Evolutionary conservation across 2,888 invertebrate species (phyloP).

Genomic region (Sphinx pinastri): DNA sequence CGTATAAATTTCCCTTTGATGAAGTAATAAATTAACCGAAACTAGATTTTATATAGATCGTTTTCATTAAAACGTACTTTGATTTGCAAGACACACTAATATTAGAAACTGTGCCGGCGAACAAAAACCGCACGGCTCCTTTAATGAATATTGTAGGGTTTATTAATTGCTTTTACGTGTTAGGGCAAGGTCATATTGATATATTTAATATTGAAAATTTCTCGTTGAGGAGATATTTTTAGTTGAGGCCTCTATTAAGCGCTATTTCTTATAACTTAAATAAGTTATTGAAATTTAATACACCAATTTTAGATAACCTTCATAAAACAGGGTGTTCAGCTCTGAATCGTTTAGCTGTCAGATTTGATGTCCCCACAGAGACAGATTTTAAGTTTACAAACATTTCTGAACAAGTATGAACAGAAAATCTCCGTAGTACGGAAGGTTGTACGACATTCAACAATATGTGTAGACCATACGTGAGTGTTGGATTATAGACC

Average conservation of each 20-base stretch:
- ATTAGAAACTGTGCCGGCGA: constrained; percentile 2
- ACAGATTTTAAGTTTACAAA: no score
- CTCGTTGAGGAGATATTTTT: not conserved
- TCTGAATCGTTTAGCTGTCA: no score
- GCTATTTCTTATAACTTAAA: not conserved
- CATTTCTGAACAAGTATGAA: no score
- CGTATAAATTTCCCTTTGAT: not conserved
- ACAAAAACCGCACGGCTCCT: constrained; percentile 36
- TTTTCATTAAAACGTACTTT: not conserved
- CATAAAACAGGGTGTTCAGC: no score
- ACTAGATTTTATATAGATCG: not conserved
- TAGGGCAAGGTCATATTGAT: constrained; percentile 29
- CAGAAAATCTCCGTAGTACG: no score
- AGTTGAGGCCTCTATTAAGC: not conserved
- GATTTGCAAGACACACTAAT: not conserved
- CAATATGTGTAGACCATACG: no score
- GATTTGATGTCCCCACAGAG: no score
- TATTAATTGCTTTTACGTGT: constrained; percentile 45
- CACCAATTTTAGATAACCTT: no score
- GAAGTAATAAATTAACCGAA: not conserved
- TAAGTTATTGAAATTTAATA: no score
- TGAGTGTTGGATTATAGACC: no score
- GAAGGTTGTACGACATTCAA: no score
- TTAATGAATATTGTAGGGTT: constrained; percentile 43
- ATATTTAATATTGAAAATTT: constrained; percentile 24